Evolutionary conservation across 2,113 vertebrate species (phyloP), one percentile per base, ranked within the genome.

Genomic region (Uria lomvia): DNA sequence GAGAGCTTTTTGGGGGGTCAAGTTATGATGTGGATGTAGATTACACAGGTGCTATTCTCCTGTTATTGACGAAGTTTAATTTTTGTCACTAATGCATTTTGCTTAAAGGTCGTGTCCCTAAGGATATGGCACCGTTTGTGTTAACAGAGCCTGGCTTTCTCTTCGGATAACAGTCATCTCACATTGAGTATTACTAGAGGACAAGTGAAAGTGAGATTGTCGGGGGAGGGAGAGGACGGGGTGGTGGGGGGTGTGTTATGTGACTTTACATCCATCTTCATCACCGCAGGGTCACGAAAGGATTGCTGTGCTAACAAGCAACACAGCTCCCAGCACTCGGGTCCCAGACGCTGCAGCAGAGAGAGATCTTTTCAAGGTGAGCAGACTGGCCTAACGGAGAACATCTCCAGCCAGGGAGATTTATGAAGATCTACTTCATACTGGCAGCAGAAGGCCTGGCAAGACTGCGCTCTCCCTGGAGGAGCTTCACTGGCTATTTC

Each of bases 291-390:
- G 86, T 89, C 93, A 88, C 1, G 1, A 80, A 94, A 74, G 66
- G 78, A 92, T 75, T 56, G 83, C 81, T 73, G 78, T 58, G 79
- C 88, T 94, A 92, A 91, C 89, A 95, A 92, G 92, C 81, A 82
- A 53, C 70, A 60, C 58, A 53, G 92, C 84, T 93, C 80, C 43
- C 6, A 62, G 92, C 68, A 34, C 56, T 59, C 2, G 0, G 71
- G 91, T 90, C 92, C 88, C 79, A 67, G 60, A 29, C 0, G 14
- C 83, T 75, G 86, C 52, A 45, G 81, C 73, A 71, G 36, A 62
- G 80, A 68, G 52, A 49, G 50, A 86, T 52, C 81, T 95, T 95
- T 94, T 90, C 96, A 97, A 97, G 97, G 95, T 95, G 94, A 97
- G 89, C 56, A 62, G 45, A 32, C 52, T 66, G 63, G 56, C 67